A percentile compares a stretch with the other conserved stretches of the same genome.
phyloP scores from a whole-genome alignment of 2,113 vertebrate species.

The Choloepus hoffmanni region DNA sequence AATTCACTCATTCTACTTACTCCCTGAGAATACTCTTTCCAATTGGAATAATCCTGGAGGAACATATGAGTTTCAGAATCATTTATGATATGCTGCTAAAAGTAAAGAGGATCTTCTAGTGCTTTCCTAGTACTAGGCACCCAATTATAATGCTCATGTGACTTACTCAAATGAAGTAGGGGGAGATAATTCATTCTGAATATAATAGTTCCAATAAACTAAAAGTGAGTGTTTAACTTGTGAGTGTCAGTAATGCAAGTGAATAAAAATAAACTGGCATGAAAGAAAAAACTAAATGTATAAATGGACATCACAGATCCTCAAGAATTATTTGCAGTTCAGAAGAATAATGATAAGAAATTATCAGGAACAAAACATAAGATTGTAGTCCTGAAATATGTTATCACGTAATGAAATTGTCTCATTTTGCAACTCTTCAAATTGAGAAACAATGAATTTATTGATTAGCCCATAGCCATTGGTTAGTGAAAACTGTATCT shows the following conservation, averaged over 20 bases:
- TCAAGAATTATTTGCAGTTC: not conserved
- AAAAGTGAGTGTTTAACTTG: not conserved
- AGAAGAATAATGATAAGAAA: not conserved
- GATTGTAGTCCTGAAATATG: not conserved
- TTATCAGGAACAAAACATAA: not conserved
- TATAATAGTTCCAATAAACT: too few species aligned
- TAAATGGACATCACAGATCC: not conserved
- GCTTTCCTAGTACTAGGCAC: not conserved
- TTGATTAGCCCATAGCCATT: too few species aligned
- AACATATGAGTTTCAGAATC: not conserved
- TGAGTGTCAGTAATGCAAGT: not conserved
- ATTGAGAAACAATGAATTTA: too few species aligned
- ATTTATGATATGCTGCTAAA: not conserved
- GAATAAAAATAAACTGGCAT: not conserved
- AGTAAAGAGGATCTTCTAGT: not conserved
- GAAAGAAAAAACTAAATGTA: not conserved
- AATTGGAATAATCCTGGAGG: too few species aligned
- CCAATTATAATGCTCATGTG: slow-evolving; percentile 5
- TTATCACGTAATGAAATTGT: not conserved
- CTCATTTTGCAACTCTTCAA: not conserved
- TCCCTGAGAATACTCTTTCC: not conserved
- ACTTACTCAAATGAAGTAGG: not conserved
- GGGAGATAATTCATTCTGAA: too few species aligned
- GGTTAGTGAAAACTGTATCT: too few species aligned
- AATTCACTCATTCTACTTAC: not conserved